Conservation (phyloP, 2,113 vertebrate species). For the Oncorhynchus nerka region DNA sequence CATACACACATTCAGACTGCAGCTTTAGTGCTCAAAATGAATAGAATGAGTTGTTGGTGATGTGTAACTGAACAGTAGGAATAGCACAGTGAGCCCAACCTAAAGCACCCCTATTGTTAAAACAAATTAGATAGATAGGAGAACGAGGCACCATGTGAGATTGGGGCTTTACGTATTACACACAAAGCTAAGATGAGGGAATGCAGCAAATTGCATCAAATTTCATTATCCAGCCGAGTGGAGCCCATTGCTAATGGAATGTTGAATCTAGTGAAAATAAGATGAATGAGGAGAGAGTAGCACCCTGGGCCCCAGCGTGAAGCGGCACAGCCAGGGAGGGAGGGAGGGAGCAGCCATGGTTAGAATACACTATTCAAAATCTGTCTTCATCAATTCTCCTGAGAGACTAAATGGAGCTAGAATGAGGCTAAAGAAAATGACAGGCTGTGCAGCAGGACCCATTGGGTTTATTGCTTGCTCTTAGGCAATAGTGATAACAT, state of each 20-base stretch:
- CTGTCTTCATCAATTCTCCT: conserved; percentile 49
- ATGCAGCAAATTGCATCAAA: too few relatives aligned
- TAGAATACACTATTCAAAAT: conserved; percentile 54
- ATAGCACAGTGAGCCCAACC: conserved; percentile 24
- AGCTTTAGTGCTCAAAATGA: too few relatives aligned
- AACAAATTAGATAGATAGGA: too few relatives aligned
- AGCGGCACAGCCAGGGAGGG: conserved; percentile 37
- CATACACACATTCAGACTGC: conserved; percentile 7
- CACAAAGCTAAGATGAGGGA: too few relatives aligned
- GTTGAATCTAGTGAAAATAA: conserved; percentile 72
- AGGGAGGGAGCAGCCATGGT: conserved; percentile 42
- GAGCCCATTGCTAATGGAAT: conserved; percentile 67
- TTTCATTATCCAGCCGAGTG: conserved; percentile 44
- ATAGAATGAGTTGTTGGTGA: too few relatives aligned
- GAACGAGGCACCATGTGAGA: too few relatives aligned
- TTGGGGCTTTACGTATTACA: too few relatives aligned
- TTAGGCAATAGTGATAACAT: conserved; percentile 10
- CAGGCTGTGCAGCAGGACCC: conserved; percentile 12
- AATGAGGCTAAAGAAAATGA: conserved; percentile 36
- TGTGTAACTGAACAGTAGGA: neutral
- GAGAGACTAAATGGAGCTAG: conserved; percentile 39
- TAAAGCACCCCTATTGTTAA: conserved; percentile 48
- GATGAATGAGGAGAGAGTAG: conserved; percentile 65
- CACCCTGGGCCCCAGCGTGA: conserved; percentile 49
- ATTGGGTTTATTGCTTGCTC: neutral